Conservation (phyloP, 2,888 invertebrate species). For the Clepsis dumicolana region DNA sequence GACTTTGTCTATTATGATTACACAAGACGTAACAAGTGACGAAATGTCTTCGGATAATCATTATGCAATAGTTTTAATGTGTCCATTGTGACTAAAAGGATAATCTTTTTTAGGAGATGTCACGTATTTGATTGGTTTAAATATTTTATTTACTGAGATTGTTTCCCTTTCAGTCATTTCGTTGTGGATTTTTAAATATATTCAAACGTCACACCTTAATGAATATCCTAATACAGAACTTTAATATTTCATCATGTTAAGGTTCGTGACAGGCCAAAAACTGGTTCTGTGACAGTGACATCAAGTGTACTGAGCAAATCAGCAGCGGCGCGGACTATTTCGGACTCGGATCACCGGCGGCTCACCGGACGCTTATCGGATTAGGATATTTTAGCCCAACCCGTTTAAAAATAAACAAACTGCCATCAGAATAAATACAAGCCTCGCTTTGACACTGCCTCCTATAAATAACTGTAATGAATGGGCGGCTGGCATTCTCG, state of each 20-base stretch:
- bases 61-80: slow-evolving; percentile 13
- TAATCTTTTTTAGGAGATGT: not conserved
- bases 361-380: slow-evolving; percentile 76
- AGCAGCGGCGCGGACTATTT: slow-evolving; percentile 66
- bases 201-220: slow-evolving; percentile 53
- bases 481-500: slow-evolving; percentile 78
- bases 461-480: slow-evolving; percentile 85
- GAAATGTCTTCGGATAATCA: slow-evolving; percentile 36
- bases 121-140: not conserved
- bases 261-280: slow-evolving; percentile 59
- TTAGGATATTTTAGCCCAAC: slow-evolving; percentile 76
- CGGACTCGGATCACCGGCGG: slow-evolving; percentile 50
- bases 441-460: slow-evolving; percentile 79
- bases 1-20: slow-evolving; percentile 70
- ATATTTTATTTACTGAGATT: not conserved
- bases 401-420: slow-evolving; percentile 83
- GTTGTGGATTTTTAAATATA: not conserved
- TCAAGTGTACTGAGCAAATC: slow-evolving; percentile 68
- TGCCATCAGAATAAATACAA: slow-evolving; percentile 81
- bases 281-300: slow-evolving; percentile 67
- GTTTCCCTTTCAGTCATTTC: not conserved
- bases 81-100: slow-evolving; percentile 15
- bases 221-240: slow-evolving; percentile 71
- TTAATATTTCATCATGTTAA: slow-evolving; percentile 71
- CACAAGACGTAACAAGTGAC: slow-evolving; percentile 54